Evolutionary conservation across 2,888 invertebrate genomes (phyloP), one percentile per base, ranked within the genome.

Genomic region (Nipponacmea schrenckii): DNA sequence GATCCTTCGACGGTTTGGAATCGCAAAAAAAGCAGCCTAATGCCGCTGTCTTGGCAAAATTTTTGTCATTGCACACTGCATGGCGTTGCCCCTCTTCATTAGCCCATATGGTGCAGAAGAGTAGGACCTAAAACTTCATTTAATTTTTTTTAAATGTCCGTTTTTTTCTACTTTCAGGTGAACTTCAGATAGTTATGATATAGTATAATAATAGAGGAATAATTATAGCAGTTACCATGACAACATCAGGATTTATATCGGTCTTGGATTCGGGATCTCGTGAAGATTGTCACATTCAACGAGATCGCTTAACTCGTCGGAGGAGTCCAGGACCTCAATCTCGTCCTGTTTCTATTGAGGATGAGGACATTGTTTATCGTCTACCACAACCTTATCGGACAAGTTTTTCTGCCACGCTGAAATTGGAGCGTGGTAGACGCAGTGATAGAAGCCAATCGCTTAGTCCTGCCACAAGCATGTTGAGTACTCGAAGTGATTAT

Each of bases 341-440:
- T 67, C 68, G 17, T 63, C 70, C 24, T 63, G 74, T 24, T 68
- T 72, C 44, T 62, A 71, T 72, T 44, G 74, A 76, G 2, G 75
- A 77, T 31, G 79, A 79, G 5, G 77, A 80, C 14, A 73, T 84
- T 1, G 74, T 74, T 20, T 74, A 78, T 26, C 74, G 82, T 31
- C 79, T 86, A 62, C 77, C 84, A 0, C 87, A 87, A 77, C 84
- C 86, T 0, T 87, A 87, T 76, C 78, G 84, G 46, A 87, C 86
- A 46, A 86, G 86, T 70, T 86, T 86, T 73, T 85, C 85, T 68
- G 86, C 87, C 1, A 81, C 84, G 27, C 78, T 81, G n/a, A 78
- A 82, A 2, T 84, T 85, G 8, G 73, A 77, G 17, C 72, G 81
- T 68, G 77, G 79, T 31, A 71, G 63, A 5, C 81, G 75, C 20